Percentiles rank a stretch among this genome's conserved stretches.
phyloP scores from a whole-genome alignment of 2,888 invertebrate genomes.

The Isotomurus palustris region DNA sequence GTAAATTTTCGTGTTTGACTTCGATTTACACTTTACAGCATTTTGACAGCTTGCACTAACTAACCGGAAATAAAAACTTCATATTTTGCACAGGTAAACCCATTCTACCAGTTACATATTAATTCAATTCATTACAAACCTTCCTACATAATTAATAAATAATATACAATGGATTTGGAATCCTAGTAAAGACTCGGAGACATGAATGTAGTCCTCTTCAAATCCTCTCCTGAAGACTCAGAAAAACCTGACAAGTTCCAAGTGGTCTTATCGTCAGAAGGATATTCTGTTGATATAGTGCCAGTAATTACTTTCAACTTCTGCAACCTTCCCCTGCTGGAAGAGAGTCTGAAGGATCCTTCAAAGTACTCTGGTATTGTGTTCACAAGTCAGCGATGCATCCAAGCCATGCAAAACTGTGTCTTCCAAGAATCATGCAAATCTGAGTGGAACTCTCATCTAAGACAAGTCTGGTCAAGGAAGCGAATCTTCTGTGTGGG shows the following conservation, averaged over 20 bases:
- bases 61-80: no score
- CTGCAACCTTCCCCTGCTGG: conserved; percentile 1
- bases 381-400: conserved; percentile 14
- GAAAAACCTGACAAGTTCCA: conserved; percentile 9
- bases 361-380: conserved; percentile 7
- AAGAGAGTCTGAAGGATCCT: not conserved
- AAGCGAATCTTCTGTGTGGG: conserved; percentile 17
- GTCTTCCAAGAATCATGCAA: not conserved
- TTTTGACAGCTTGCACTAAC: no score
- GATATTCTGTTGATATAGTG: not conserved
- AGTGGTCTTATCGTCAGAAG: not conserved
- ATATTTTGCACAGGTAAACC: no score
- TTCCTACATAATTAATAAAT: no score
- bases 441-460: not conserved
- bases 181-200: no score
- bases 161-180: no score
- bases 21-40: no score
- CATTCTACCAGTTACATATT: no score
- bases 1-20: no score
- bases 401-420: conserved; percentile 6
- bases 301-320: conserved; percentile 12
- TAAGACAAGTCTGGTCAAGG: not conserved
- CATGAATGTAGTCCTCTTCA: conserved; percentile 11
- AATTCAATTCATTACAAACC: no score
- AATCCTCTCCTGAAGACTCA: not conserved